Conservation (phyloP, 2,113 vertebrate genomes). For the Sarotherodon lohbergeri region DNA sequence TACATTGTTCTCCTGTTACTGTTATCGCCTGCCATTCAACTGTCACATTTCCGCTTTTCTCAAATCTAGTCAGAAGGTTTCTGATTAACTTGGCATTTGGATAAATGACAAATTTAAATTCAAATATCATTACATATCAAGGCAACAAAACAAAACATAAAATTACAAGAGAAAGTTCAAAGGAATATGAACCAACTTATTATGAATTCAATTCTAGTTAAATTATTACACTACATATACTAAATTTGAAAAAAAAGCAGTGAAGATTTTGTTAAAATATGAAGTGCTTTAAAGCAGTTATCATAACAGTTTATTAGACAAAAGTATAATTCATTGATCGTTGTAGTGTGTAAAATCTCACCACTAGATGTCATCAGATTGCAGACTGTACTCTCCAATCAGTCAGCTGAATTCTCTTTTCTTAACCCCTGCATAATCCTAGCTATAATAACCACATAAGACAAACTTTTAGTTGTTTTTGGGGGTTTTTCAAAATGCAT, state of each 20-base stretch:
- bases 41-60: background rate
- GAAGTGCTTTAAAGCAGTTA: background rate
- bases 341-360: background rate
- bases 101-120: background rate
- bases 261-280: background rate
- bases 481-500: background rate
- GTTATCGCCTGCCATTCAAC: background rate
- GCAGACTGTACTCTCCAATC: background rate
- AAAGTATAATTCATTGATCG: background rate
- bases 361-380: background rate
- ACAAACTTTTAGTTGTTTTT: background rate
- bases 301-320: background rate
- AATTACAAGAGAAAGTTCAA: background rate
- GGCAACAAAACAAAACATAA: background rate
- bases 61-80: background rate
- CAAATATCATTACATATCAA: background rate
- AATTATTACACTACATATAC: background rate
- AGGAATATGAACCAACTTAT: background rate
- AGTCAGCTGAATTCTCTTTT: background rate
- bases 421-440: background rate
- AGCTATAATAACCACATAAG: accelerated
- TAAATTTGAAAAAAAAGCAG: accelerated
- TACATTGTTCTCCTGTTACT: background rate
- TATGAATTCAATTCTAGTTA: accelerated
- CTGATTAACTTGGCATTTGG: background rate